A percentile compares a stretch with the other conserved stretches of the same genome.
Conservation (phyloP, 2,888 invertebrate genomes). For the Drosophila yooni region DNA sequence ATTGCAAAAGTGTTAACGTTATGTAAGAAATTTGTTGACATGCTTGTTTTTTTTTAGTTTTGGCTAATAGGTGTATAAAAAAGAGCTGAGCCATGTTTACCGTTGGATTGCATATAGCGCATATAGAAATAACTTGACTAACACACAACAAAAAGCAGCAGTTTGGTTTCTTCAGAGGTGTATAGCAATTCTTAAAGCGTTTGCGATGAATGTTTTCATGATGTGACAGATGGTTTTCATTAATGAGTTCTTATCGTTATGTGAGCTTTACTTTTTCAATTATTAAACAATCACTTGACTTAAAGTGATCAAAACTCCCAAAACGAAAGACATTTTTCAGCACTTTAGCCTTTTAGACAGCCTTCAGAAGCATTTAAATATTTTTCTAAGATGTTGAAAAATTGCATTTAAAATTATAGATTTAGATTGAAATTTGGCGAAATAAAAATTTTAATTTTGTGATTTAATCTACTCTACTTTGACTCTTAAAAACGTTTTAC, state of each 20-base stretch:
- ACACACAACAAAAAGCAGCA: conserved; percentile 68
- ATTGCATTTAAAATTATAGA: background rate
- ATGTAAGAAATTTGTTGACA: conserved; percentile 38
- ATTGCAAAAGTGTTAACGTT: conserved; percentile 20
- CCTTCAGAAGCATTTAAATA: background rate
- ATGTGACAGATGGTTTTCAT: conserved; percentile 53
- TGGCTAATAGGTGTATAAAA: conserved; percentile 49
- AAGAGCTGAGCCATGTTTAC: conserved; percentile 63
- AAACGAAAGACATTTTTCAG: conserved; percentile 4
- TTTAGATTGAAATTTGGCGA: too few species aligned
- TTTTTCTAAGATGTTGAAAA: background rate
- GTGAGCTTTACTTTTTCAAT: conserved; percentile 2
- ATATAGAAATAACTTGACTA: conserved; percentile 52
- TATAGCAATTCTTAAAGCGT: conserved; percentile 54
- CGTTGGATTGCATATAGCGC: conserved; percentile 40
- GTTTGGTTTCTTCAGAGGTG: conserved; percentile 50
- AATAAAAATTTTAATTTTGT: background rate
- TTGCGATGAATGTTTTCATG: conserved; percentile 62
- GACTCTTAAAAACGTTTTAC: background rate
- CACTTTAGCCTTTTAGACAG: conserved; percentile 16
- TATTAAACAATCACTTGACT: background rate
- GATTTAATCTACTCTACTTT: background rate
- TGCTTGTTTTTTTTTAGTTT: conserved; percentile 40
- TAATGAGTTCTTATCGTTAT: conserved; percentile 42
- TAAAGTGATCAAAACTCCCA: conserved; percentile 14